Base-by-base conservation (phyloP, 53 echinoderm and acorn worm species). In the Holothuria leucospilota region DNA sequence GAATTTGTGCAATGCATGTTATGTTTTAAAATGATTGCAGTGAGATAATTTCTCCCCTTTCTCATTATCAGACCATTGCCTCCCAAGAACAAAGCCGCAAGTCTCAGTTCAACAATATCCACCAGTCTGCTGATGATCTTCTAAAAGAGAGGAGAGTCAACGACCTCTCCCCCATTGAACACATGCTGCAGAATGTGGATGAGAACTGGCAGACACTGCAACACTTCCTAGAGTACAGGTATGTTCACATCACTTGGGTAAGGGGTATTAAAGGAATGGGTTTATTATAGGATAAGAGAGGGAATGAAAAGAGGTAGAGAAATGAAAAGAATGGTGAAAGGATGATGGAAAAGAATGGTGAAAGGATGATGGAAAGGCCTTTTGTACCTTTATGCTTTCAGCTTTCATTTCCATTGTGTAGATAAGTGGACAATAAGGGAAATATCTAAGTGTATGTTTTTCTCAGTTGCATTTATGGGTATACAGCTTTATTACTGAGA, bases 201-300 rank as follows among this genome's bases (percentile, higher is more conserved):
- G 93, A 99, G 64, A 99, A 99, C 95, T 99, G 99, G 99, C 89
- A 90, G 25, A 88, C 92, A 25, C 91, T 99, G 28, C 90, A 95
- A 65, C 93, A 99, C 34, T 91, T 92, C 39, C 81, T 99, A 49
- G 89, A 90, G 58, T 94, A 88, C 92, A 95, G 99, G 99, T 99
- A 65, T 60, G 84, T 34, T 8, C 18, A 56, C 8, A 8, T 56
- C 16, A 18, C 16, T 0, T 56, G 56, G n/a, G 1, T 56, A 18
- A 2, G 18, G 18, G 0, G 56, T 46, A 46, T 11, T 7, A 5
- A 46, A 46, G 8, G 8, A 4, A 7, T 5, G 46, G 46, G 46
- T 46, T 46, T 46, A 46, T 34, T 34, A 34, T 34, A 7, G 46
- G 46, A 46, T 9, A 11, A 46, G 46, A 46, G 46, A 40, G 40